Percentiles rank a stretch among this genome's conserved stretches.
These are phyloP conservation scores for Chinchilla lanigera DNA, from an alignment of 2,113 vertebrate species.

Conservation along the genomic window DNA sequence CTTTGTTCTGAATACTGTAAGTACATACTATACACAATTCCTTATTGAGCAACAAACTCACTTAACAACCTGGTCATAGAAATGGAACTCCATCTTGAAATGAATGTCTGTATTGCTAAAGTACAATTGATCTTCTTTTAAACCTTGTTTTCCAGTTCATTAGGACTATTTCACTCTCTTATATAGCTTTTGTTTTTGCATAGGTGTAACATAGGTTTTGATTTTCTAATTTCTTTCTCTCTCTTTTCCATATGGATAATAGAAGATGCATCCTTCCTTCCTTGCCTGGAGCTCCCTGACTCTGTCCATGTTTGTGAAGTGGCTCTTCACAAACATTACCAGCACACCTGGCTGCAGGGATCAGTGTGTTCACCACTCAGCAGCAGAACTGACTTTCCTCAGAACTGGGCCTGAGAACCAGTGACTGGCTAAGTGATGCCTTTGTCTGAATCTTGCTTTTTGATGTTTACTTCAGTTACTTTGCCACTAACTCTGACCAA, in stretches of 20 bases:
- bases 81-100: neutral
- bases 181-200: neutral
- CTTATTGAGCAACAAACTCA: neutral
- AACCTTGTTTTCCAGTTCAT: constrained; percentile 11
- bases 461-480: constrained; percentile 44
- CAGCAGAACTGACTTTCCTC: neutral
- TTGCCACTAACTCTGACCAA: constrained; percentile 20
- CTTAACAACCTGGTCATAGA: neutral
- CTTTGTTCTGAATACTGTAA: neutral
- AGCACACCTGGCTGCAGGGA: neutral
- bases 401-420: neutral
- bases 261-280: neutral
- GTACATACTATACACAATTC: neutral
- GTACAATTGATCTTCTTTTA: neutral
- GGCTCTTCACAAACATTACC: neutral
- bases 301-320: neutral
- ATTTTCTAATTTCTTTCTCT: neutral
- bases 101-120: neutral
- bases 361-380: neutral
- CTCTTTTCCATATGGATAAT: neutral
- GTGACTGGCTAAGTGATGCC: neutral
- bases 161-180: neutral
- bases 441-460: constrained; percentile 47
- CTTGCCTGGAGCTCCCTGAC: neutral
- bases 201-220: neutral